A percentile compares a stretch with the other conserved stretches of the same genome.
Conservation (phyloP, 2,888 invertebrate species). For the Scaptodrosophila latifasciaeformis region DNA sequence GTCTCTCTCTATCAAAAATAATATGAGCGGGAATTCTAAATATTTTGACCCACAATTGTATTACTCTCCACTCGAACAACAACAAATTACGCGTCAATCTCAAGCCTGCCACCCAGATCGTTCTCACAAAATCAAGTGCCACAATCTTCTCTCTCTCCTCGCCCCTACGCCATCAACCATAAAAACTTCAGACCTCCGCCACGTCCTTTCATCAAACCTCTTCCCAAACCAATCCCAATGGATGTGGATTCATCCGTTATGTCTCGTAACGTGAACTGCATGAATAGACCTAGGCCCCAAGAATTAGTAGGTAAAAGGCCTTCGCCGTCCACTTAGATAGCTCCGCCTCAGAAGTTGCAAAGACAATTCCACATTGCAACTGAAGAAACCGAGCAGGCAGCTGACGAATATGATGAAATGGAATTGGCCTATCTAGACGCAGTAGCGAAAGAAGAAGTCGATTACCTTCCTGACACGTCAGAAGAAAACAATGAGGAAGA, state of each 20-base stretch:
- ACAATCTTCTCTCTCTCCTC: no score
- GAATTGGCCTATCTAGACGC: not conserved
- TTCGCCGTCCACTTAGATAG: conserved; percentile 3
- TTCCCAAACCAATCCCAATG: conserved; percentile 18
- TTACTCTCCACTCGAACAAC: not conserved
- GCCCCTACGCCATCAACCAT: not conserved
- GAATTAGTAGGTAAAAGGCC: conserved; percentile 19
- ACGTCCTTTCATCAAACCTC: conserved; percentile 7
- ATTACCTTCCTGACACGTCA: conserved; percentile 4
- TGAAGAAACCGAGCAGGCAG: conserved; percentile 3
- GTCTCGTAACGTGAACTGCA: conserved; percentile 13
- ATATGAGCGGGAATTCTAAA: not conserved
- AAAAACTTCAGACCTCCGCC: conserved; percentile 4
- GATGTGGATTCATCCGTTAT: conserved; percentile 18
- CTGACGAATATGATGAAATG: not conserved
- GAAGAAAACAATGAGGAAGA: not conserved
- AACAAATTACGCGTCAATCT: not conserved
- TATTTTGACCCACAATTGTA: conserved; percentile 1
- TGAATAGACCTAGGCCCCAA: conserved; percentile 17
- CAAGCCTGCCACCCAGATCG: not conserved
- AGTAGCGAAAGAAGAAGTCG: not conserved
- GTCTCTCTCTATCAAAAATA: no score
- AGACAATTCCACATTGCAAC: conserved; percentile 20
- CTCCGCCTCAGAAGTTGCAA: conserved; percentile 9
- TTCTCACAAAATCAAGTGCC: not conserved